Base-by-base conservation (phyloP, 1,140 invertebrate genomes). In the Gryllus bimaculatus region DNA sequence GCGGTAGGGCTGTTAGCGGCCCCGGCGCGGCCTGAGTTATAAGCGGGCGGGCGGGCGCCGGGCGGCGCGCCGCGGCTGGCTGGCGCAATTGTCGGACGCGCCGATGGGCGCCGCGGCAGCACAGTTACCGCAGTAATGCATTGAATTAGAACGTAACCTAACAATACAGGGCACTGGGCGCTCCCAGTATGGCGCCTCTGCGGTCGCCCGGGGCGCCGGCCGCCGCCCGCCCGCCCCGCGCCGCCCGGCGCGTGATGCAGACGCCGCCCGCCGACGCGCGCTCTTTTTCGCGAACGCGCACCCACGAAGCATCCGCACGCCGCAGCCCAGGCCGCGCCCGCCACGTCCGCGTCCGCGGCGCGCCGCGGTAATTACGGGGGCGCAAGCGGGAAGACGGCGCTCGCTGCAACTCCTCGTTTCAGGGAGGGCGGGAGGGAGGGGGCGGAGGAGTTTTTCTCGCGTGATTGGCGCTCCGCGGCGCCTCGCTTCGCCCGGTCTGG, bases 61-160 rank as follows among this genome's bases (percentile, higher is more conserved):
- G 54, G 54, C 54, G 54, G 54, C 54, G 49, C 49, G 54, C 2
- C 54, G 54, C 54, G 54, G 54, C 54, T 1, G 54, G 54, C 54
- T 66, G 54, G 54, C 54, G 54, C 54, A 66, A 66, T 66, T 66
- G 54, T 66, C 54, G 54, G 54, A 66, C 54, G 54, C 54, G 54
- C 54, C 54, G 54, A 66, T 66, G 54, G 54, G 54, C 54, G 54
- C 54, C 54, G 54, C 54, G 54, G 54, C n/a, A n/a, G 54, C 54
- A 66, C 54, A 66, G 54, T 66, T 66, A 66, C 54, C 54, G 54
- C 54, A 66, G 54, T 66, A 66, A 66, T 66, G 54, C 54, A 66
- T 66, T 66, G 54, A 66, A 66, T 66, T 66, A 66, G 54, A n/a
- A 66, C 54, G 54, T 66, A 66, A 66, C 7, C n/a, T n/a, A n/a